Conservation (phyloP, 1,140 invertebrate genomes). For the Cydia strobilella region DNA sequence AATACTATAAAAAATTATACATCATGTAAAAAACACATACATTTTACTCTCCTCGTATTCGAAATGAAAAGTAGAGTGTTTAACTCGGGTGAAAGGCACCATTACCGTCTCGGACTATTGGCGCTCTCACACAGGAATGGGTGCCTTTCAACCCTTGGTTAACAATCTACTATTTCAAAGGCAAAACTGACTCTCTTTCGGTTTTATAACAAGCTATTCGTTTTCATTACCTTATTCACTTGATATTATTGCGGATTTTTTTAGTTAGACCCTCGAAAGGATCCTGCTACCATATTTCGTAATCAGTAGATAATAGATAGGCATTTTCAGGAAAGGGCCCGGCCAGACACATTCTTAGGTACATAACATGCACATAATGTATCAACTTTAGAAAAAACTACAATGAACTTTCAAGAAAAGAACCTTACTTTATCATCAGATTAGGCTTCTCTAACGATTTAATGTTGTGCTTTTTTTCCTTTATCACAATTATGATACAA, state of each 20-base stretch:
- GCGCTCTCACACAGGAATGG: too few species aligned
- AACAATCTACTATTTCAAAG: too few species aligned
- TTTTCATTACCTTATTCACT: neutral
- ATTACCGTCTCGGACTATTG: too few species aligned
- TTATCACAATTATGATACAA: constrained; percentile 74
- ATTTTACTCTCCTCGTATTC: too few species aligned
- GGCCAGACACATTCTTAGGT: constrained; percentile 36
- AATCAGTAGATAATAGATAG: neutral
- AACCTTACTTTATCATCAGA: constrained; percentile 61
- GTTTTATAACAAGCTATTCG: neutral
- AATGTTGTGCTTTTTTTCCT: constrained; percentile 72
- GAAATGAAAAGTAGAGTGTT: too few species aligned
- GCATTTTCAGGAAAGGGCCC: constrained; percentile 12
- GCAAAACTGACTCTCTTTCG: neutral
- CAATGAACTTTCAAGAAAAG: constrained; percentile 59
- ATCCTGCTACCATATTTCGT: neutral
- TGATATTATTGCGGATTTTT: neutral
- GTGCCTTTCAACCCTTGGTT: too few species aligned
- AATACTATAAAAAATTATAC: too few species aligned
- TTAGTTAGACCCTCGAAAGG: neutral
- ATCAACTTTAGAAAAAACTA: constrained; percentile 55
- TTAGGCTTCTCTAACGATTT: constrained; percentile 71
- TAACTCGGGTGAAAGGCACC: too few species aligned
- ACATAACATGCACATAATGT: constrained; percentile 48
- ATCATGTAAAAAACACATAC: too few species aligned